phyloP scores from a whole-genome alignment of 1,140 invertebrate species.

The Ganaspis sp. region DNA sequence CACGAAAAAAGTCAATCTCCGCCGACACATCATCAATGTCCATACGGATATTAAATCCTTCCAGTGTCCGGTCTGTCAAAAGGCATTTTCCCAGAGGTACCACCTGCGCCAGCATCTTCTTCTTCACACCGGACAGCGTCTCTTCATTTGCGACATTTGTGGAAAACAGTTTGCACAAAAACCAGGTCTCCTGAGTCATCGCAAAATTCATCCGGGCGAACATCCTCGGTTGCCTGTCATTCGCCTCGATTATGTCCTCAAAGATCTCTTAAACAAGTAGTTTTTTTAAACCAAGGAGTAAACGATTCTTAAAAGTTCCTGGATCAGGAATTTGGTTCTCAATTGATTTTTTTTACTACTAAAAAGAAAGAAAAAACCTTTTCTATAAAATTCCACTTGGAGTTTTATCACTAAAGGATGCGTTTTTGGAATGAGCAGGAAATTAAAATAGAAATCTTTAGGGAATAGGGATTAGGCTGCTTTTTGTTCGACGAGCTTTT shows the following conservation, averaged over 20 bases:
- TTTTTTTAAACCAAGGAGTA: too few species aligned
- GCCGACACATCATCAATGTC: slow-evolving; percentile 84
- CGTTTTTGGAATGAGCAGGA: too few species aligned
- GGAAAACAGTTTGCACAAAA: slow-evolving; percentile 83
- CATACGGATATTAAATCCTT: slow-evolving; percentile 82
- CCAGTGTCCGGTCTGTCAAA: slow-evolving; percentile 84
- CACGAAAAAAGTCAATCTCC: slow-evolving; percentile 79
- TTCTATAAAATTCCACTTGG: too few species aligned
- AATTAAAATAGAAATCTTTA: too few species aligned
- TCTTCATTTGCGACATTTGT: slow-evolving; percentile 88
- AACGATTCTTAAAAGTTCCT: too few species aligned
- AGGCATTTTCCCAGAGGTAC: slow-evolving; percentile 82
- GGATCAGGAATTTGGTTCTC: too few species aligned
- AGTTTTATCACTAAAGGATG: too few species aligned
- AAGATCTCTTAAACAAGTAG: not conserved
- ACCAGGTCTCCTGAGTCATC: slow-evolving; percentile 79
- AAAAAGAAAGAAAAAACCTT: too few species aligned
- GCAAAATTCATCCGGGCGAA: slow-evolving; percentile 76
- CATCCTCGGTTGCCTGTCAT: slow-evolving; percentile 60
- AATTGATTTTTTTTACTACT: too few species aligned
- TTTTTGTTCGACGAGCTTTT: too few species aligned
- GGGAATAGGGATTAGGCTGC: too few species aligned
- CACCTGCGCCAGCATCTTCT: slow-evolving; percentile 84
- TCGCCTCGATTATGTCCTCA: slow-evolving; percentile 56
- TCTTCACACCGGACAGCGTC: slow-evolving; percentile 88